Evolutionary conservation across 2,797 vertebrate genomes (phyloP).

Genomic region (Glyptemys insculpta): DNA sequence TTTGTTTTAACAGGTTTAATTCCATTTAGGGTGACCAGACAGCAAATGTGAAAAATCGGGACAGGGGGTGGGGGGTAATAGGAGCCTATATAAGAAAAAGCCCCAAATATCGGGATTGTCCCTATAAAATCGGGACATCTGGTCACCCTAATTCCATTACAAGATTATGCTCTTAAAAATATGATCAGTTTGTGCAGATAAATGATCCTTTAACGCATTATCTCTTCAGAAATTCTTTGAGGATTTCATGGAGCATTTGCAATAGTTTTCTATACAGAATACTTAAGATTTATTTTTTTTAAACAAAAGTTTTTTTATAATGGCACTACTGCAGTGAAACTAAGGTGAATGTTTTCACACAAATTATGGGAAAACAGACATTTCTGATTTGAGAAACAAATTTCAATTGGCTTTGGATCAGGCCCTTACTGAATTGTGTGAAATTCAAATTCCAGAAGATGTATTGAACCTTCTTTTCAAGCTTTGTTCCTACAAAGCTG

Average conservation of each 20-base stretch:
- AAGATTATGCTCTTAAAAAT: constrained; percentile 13
- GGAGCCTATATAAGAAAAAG: too few species aligned
- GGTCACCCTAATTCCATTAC: neutral
- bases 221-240: neutral
- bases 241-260: neutral
- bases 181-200: constrained; percentile 18
- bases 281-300: neutral
- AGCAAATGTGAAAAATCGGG: too few species aligned
- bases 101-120: too few species aligned
- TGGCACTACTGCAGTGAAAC: neutral
- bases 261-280: neutral
- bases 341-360: neutral
- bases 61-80: too few species aligned
- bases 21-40: too few species aligned
- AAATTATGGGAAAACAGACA: neutral
- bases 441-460: neutral
- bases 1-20: neutral
- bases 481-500: neutral
- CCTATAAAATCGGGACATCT: too few species aligned
- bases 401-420: neutral
- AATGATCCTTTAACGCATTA: constrained; percentile 42
- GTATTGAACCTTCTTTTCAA: neutral
- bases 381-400: neutral
- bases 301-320: constrained; percentile 6
- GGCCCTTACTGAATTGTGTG: neutral